Evolutionary conservation across 2,113 vertebrate genomes (phyloP), one percentile per base, ranked within the genome.

Genomic region (Mohoua ochrocephala): DNA sequence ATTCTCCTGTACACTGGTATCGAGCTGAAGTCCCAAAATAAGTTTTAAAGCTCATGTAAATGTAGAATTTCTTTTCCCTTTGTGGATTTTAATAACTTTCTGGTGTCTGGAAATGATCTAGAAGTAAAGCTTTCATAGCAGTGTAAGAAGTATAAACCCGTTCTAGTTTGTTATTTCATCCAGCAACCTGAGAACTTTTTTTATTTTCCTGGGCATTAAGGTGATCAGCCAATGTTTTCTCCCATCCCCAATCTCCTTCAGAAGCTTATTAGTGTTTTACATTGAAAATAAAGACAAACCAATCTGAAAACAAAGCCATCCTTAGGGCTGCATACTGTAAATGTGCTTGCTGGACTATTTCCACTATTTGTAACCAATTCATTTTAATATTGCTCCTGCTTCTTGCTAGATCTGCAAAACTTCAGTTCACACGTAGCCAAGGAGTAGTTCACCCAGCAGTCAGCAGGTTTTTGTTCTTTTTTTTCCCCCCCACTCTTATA

Each of bases 61-160:
- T 68, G 75, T 79, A 89, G 69, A 81, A 45, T 81, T 96, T 93
- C 57, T 93, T 94, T 95, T 89, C 59, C 83, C 61, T 95, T 79
- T 94, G 90, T 87, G 71, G 63, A 95, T 90, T 93, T 97, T 93
- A 95, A 92, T 91, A 91, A 93, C 69, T 69, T 96, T 87, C 79
- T 96, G n/a, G 61, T 95, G 75, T 94, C 93, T 97, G 95, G 87
- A 93, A 96, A 90, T 97, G 67, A 97, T 96, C 94, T 96, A 96
- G 95, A 93, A 93, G 59, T 54, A 93, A 96, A 97, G 82, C 87
- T 96, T 96, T 95, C 81, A 80, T 68, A 91, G 91, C 44, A 90
- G 28, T 75, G 45, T 93, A 95, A 97, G 91, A 91, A 91, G 71
- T 87, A 94, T 91, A 95, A 97, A 94, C 82, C 41, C 12, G 9